A percentile compares a stretch with the other conserved stretches of the same genome.
phyloP scores from a whole-genome alignment of 2,797 vertebrate species.

The Acanthornis magna region DNA sequence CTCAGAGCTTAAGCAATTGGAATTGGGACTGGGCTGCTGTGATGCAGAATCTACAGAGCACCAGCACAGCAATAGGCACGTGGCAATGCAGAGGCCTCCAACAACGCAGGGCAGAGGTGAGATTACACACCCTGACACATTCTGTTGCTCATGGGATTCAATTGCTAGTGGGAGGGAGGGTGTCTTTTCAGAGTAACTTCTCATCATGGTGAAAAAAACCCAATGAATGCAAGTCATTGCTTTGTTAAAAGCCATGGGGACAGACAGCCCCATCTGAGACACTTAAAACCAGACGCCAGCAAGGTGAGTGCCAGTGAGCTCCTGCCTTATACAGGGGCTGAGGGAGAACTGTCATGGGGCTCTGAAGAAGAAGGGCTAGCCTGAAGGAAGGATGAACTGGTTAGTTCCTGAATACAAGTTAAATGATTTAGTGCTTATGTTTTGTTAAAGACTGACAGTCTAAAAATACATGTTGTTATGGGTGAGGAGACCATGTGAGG shows the following conservation, averaged over 20 bases:
- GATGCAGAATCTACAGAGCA: neutral
- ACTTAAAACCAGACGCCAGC: neutral
- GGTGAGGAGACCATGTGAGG: neutral
- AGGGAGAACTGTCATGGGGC: neutral
- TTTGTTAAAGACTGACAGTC: neutral
- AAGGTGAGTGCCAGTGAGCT: neutral
- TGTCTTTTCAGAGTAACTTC: neutral
- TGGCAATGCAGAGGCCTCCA: neutral
- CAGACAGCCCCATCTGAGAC: neutral
- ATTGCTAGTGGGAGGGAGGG: neutral
- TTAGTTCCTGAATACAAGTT: neutral
- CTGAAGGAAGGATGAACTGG: neutral
- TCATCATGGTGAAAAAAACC: neutral
- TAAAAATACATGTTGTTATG: neutral
- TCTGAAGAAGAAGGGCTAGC: neutral
- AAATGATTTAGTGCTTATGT: neutral
- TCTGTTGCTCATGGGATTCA: neutral
- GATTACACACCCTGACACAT: neutral
- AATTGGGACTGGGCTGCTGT: neutral
- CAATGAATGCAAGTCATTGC: neutral
- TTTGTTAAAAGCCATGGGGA: neutral
- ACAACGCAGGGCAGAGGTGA: neutral
- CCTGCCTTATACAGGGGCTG: neutral
- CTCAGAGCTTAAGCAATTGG: neutral
- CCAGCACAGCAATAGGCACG: neutral